Evolutionary conservation across 2,797 vertebrate genomes (phyloP).

Genomic region (Bradypodion ventrale): DNA sequence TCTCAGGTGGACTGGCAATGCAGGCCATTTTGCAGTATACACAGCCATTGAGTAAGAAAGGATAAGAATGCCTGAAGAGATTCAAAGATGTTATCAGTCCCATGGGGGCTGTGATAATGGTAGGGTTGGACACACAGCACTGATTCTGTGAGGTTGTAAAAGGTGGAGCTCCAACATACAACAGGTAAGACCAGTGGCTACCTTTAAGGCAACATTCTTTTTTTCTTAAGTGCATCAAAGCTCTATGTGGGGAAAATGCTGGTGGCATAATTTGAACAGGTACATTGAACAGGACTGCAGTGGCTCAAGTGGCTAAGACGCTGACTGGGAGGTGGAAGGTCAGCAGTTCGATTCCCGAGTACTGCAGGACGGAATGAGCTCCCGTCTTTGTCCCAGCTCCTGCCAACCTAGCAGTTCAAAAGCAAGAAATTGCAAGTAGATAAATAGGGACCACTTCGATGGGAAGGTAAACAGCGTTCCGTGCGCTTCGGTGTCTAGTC

Average conservation of each 20-base stretch:
- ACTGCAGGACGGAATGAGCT: too few species aligned
- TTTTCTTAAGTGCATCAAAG: neutral
- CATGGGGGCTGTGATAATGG: neutral
- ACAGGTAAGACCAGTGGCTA: neutral
- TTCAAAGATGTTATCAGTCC: neutral
- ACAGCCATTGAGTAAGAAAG: neutral
- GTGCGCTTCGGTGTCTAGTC: too few species aligned
- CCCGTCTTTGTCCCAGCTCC: too few species aligned
- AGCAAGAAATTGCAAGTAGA: too few species aligned
- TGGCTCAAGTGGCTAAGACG: too few species aligned
- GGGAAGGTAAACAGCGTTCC: too few species aligned
- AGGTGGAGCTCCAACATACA: neutral
- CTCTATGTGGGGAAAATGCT: neutral
- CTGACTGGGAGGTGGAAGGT: too few species aligned
- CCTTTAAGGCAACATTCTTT: neutral
- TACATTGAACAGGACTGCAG: too few species aligned
- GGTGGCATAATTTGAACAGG: neutral
- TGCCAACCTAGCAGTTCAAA: too few species aligned
- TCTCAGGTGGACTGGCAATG: neutral
- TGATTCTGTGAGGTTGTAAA: neutral
- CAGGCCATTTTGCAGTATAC: neutral
- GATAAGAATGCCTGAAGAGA: neutral
- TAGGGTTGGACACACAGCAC: neutral
- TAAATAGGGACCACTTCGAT: too few species aligned
- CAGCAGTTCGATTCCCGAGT: too few species aligned